Evolutionary conservation across 23 tunicate species (phyloP), one percentile per base, ranked within the genome.

Genomic region (Pegea sp.): DNA sequence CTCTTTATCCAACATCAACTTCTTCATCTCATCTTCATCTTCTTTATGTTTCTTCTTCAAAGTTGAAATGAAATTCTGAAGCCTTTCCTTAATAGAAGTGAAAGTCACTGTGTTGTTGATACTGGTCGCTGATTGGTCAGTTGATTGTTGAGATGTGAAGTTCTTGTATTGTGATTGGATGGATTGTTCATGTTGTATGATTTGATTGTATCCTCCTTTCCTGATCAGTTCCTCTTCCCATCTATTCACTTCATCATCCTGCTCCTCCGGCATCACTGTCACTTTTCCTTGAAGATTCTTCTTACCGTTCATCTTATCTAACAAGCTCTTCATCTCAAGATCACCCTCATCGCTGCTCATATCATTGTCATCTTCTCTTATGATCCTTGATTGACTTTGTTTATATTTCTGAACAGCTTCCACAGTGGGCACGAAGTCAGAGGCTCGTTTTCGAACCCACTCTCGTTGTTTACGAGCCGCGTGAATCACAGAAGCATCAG

Each of bases 181-280:
- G 42, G 42, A 25, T 19, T 48, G 49, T 20, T 8, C 28, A 13
- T 29, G 5, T 29, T 55, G 63, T 18, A 33, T 50, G 29, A 52
- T 63, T 30, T 57, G 84, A 2, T 64, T 34, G 61, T 64, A 64
- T 25, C 60, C 68, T 5, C 95, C 95, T 42, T 84, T 84, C 52
- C 65, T 74, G 5, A 84, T 84, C 63, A 84, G 46, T 59, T 84
- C 76, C 33, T 79, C 95, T 38, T 84, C 95, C 95, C 95, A 84
- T 34, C 71, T 22, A 53, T 64, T 62, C 27, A 73, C 81, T 63
- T 84, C 95, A 21, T 73, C 81, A 68, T 84, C 95, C 29, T 52
- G 48, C 25, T 31, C 43, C 21, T 53, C 51, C 1, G 65, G 70
- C 29, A 63, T 68, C 33, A 64, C 70, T 11, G 81, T 66, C 42